These are phyloP conservation scores for Edolisoma coerulescens DNA, from an alignment of 2,113 vertebrate genomes.

Conservation along the genomic window DNA sequence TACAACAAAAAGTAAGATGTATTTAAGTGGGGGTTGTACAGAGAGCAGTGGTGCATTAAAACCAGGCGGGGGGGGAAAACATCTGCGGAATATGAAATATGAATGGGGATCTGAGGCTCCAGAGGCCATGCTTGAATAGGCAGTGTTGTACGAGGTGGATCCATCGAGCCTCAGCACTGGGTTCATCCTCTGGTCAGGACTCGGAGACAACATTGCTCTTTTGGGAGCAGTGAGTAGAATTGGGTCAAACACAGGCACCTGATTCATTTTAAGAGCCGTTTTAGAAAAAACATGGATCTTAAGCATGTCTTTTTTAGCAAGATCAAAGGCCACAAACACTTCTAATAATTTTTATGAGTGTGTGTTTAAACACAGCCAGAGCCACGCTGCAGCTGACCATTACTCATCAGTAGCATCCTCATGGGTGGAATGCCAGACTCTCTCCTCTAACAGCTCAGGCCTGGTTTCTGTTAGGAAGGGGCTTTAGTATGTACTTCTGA, in stretches of 20 bases:
- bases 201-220: not conserved
- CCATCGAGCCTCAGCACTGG: not conserved
- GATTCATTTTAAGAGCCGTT: not conserved
- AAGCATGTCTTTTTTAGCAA: not conserved
- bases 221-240: not conserved
- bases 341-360: not conserved
- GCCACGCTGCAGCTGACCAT: not conserved
- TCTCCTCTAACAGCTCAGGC: not conserved
- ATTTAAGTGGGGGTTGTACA: not conserved
- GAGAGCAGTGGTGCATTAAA: not conserved
- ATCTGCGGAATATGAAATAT: slow-evolving; percentile 40
- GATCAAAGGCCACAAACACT: not conserved
- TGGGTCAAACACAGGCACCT: not conserved
- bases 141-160: not conserved
- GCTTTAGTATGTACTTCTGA: not conserved
- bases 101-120: not conserved
- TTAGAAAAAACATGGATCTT: not conserved
- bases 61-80: not conserved
- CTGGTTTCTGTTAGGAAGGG: not conserved
- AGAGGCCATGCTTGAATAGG: not conserved
- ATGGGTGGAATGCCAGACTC: accelerated
- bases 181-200: slow-evolving; percentile 38
- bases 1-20: not conserved
- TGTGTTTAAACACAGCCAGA: not conserved
- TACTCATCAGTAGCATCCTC: not conserved